Percentiles rank a stretch among this genome's conserved stretches.
phyloP scores from a whole-genome alignment of 2,113 vertebrate species.

The Morone chrysops region DNA sequence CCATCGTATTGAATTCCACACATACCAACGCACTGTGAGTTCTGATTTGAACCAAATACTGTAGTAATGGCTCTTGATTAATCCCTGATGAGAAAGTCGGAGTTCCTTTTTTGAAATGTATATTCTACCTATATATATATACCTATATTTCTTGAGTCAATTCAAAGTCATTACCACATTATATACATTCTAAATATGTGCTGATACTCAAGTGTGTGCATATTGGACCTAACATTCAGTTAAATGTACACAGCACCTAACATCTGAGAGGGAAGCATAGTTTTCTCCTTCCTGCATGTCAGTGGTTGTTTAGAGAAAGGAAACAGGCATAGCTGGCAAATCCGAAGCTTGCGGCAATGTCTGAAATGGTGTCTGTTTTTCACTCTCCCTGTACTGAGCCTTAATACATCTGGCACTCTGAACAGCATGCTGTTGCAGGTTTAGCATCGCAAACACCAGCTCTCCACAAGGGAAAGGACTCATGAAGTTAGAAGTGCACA shows the following conservation, averaged over 20 bases:
- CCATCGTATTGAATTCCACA: slow-evolving; percentile 14
- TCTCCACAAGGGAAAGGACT: slow-evolving; percentile 62
- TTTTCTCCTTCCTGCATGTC: slow-evolving; percentile 58
- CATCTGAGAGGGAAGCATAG: slow-evolving; percentile 52
- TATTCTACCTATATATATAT: background rate
- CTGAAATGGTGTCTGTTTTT: slow-evolving; percentile 79
- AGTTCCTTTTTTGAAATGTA: slow-evolving; percentile 3
- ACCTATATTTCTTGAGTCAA: background rate
- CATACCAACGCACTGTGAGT: background rate
- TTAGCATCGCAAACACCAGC: slow-evolving; percentile 70
- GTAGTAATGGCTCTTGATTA: background rate
- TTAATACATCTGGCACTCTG: slow-evolving; percentile 77
- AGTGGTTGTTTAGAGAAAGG: slow-evolving; percentile 72
- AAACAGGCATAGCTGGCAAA: slow-evolving; percentile 72
- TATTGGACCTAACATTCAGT: slow-evolving; percentile 19
- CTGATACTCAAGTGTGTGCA: slow-evolving; percentile 20
- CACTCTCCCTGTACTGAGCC: slow-evolving; percentile 59
- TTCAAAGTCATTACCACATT: background rate
- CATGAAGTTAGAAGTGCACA: slow-evolving; percentile 39
- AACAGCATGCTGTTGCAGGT: slow-evolving; percentile 75
- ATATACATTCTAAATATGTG: slow-evolving; percentile 2
- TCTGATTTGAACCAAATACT: slow-evolving; percentile 17
- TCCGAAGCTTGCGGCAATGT: slow-evolving; percentile 65
- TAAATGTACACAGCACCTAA: slow-evolving; percentile 41
- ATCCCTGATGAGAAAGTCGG: background rate